phyloP scores from a whole-genome alignment of 1,140 invertebrate genomes.

The Yoshiicerus persimilis region DNA sequence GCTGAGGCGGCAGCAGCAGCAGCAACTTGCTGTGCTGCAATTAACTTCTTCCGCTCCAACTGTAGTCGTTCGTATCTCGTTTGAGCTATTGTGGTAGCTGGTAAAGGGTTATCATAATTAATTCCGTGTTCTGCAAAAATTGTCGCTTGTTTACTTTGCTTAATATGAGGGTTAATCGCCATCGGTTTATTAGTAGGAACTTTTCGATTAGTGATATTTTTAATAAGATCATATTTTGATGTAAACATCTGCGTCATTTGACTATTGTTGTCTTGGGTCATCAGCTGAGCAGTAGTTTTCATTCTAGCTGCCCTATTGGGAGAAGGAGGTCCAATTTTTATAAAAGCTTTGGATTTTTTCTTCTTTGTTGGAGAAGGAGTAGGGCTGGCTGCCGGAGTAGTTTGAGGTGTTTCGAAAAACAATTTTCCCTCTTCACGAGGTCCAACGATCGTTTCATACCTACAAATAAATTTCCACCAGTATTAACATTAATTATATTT shows the following conservation, averaged over 20 bases:
- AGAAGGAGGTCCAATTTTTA: constrained; percentile 48
- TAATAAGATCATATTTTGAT: constrained; percentile 78
- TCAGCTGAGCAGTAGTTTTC: constrained; percentile 78
- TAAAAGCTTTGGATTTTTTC: constrained; percentile 40
- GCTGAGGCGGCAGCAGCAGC: constrained; percentile 53
- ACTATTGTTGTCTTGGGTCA: constrained; percentile 77
- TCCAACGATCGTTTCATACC: constrained; percentile 75
- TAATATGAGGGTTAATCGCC: constrained; percentile 55
- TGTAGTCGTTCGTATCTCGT: constrained; percentile 80
- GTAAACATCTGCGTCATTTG: constrained; percentile 71
- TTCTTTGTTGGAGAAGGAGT: constrained; percentile 50
- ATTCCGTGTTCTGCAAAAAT: constrained; percentile 81
- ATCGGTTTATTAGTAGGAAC: constrained; percentile 48
- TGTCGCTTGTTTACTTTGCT: constrained; percentile 81
- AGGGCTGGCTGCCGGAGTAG: neutral
- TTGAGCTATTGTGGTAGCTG: constrained; percentile 79
- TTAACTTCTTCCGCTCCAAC: constrained; percentile 70
- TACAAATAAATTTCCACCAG: constrained; percentile 32
- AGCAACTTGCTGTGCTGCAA: constrained; percentile 50
- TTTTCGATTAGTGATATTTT: constrained; percentile 62
- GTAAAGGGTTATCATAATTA: constrained; percentile 79
- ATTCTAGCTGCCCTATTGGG: constrained; percentile 69
- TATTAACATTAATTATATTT: too few species aligned
- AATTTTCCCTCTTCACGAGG: constrained; percentile 85
- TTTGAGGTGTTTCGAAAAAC: constrained; percentile 60